A percentile compares a stretch with the other conserved stretches of the same genome.
Conservation (phyloP, 1,140 invertebrate species). For the Bombus difficillimus region DNA sequence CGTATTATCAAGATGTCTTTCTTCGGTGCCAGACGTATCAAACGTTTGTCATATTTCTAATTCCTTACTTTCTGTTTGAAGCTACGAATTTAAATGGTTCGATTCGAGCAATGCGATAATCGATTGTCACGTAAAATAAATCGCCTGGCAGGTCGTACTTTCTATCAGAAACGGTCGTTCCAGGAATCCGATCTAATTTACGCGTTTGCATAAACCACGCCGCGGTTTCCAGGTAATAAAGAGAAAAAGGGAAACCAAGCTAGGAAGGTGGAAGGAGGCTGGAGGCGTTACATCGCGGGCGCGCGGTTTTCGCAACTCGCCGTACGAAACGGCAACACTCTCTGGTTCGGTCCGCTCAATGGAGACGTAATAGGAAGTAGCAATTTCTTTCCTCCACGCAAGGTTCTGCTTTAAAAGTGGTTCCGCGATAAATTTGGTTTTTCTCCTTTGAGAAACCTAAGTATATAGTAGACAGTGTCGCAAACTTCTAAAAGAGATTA, state of each 20-base stretch:
- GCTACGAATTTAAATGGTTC: no score
- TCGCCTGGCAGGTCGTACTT: constrained; percentile 24
- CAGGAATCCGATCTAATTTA: constrained; percentile 60
- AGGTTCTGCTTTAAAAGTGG: constrained; percentile 39
- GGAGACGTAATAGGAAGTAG: constrained; percentile 52
- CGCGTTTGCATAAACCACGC: constrained; percentile 63
- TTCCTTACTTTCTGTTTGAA: no score
- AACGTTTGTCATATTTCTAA: no score
- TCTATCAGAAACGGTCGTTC: constrained; percentile 54
- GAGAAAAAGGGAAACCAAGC: constrained; percentile 26
- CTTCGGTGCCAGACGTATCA: no score
- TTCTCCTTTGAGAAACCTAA: neutral
- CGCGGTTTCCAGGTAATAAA: constrained; percentile 46
- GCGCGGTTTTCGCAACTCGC: constrained; percentile 53
- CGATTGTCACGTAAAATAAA: constrained; percentile 10
- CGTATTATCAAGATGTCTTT: no score
- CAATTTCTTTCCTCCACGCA: constrained; percentile 38
- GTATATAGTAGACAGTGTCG: neutral
- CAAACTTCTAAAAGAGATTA: constrained; percentile 54
- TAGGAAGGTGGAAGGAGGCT: constrained; percentile 8
- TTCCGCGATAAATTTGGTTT: constrained; percentile 49
- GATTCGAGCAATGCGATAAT: no score
- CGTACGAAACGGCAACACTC: constrained; percentile 47
- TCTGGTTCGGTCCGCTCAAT: constrained; percentile 26
- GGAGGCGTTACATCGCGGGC: constrained; percentile 46